phyloP scores from a whole-genome alignment of 2,888 invertebrate species.

The Lasioglossum lativentre region DNA sequence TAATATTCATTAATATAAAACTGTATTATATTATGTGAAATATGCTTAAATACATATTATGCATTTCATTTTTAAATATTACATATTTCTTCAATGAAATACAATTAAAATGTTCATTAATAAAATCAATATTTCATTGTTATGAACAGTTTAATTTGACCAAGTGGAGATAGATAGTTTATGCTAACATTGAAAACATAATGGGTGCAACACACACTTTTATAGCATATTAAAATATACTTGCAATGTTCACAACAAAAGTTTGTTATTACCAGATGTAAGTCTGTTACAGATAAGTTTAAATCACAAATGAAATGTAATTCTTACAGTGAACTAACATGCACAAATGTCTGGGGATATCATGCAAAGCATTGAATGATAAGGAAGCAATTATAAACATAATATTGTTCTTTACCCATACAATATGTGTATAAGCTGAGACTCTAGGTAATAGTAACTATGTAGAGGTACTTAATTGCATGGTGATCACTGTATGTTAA shows the following conservation, averaged over 20 bases:
- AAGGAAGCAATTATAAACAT: conserved; percentile 10
- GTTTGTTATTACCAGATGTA: conserved; percentile 7
- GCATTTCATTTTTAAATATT: not conserved
- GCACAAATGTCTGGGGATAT: not conserved
- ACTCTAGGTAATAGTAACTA: conserved; percentile 15
- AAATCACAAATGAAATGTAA: not conserved
- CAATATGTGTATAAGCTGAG: conserved; percentile 17
- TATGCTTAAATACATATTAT: not conserved
- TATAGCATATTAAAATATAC: not conserved
- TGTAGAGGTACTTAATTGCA: conserved; percentile 26
- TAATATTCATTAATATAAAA: conserved; percentile 3
- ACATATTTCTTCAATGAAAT: not conserved
- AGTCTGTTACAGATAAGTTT: conserved; percentile 3
- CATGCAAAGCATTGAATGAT: conserved; percentile 31
- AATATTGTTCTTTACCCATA: not conserved
- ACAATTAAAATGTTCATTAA: not conserved
- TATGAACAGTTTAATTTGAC: conserved; percentile 8
- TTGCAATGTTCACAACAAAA: conserved; percentile 20
- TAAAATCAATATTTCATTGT: not conserved
- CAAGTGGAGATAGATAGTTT: conserved; percentile 64
- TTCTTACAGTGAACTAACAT: conserved; percentile 1
- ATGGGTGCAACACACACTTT: conserved; percentile 25
- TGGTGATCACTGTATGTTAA: not conserved
- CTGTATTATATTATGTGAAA: not conserved
- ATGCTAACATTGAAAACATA: conserved; percentile 47